These are phyloP conservation scores for Cottus gobio DNA, from an alignment of 2,113 vertebrate genomes.

Conservation along the genomic window DNA sequence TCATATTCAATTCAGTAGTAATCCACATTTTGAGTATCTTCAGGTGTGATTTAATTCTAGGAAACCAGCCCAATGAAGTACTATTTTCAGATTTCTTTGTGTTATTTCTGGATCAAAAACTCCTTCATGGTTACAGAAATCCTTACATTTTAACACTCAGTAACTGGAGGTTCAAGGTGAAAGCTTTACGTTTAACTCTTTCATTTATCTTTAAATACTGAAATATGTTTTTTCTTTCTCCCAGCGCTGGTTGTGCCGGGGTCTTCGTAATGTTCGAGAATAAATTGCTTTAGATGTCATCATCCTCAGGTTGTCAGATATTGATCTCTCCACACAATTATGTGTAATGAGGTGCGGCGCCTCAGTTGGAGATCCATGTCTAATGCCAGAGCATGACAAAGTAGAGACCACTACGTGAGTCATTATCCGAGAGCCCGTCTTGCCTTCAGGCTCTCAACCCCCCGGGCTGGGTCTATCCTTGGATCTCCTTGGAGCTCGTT, in stretches of 20 bases:
- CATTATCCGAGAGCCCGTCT: slow-evolving; percentile 29
- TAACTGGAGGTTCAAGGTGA: not conserved
- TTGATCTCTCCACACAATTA: slow-evolving; percentile 35
- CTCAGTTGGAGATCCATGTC: slow-evolving; percentile 28
- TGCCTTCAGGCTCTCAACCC: slow-evolving; percentile 7
- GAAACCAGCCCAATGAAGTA: not conserved
- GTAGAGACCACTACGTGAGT: slow-evolving; percentile 25
- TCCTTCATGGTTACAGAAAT: not conserved
- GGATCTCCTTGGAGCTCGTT: slow-evolving; percentile 46
- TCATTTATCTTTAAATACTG: not conserved
- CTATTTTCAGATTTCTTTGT: not conserved
- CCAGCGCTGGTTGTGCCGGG: not conserved
- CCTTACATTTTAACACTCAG: not conserved
- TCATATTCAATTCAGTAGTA: slow-evolving; percentile 1
- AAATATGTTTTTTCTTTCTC: not conserved
- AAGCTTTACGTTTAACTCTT: not conserved
- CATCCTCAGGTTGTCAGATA: slow-evolving; percentile 33
- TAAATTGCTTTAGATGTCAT: slow-evolving; percentile 16
- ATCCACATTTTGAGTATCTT: not conserved
- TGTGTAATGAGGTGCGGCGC: slow-evolving; percentile 23
- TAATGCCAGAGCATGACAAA: slow-evolving; percentile 24
- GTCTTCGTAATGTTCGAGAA: slow-evolving; percentile 7
- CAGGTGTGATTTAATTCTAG: not conserved
- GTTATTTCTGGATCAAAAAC: not conserved
- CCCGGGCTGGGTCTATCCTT: slow-evolving; percentile 14